Percentiles rank a stretch among this genome's conserved stretches.
These are phyloP conservation scores for Trinectes maculatus DNA, from an alignment of 2,113 vertebrate genomes.

Conservation along the genomic window DNA sequence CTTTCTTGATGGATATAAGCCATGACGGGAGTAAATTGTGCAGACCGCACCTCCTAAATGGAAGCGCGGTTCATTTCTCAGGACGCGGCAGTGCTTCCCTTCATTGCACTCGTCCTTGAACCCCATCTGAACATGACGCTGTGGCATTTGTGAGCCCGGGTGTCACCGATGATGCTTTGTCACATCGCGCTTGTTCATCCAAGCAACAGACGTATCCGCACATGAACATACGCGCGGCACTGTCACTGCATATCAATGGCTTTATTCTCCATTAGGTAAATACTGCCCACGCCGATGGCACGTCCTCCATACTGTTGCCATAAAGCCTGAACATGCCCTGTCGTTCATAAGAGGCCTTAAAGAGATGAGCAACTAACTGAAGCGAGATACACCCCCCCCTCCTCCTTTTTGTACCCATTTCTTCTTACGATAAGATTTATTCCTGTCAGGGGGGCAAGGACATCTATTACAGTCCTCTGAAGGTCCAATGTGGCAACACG, in stretches of 20 bases:
- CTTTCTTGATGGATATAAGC: constrained; percentile 52
- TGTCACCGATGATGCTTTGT: constrained; percentile 30
- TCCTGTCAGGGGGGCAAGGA: constrained; percentile 66
- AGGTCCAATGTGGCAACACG: constrained; percentile 53
- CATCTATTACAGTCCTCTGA: constrained; percentile 58
- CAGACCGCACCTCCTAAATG: constrained; percentile 39
- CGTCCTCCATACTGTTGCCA: constrained; percentile 16
- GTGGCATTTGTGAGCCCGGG: constrained; percentile 26
- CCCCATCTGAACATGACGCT: constrained; percentile 39
- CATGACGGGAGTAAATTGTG: constrained; percentile 53
- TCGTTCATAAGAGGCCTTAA: constrained; percentile 35
- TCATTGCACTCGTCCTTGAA: constrained; percentile 72
- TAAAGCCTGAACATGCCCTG: constrained; percentile 41
- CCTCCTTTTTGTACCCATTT: constrained; percentile 34
- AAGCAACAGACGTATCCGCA: background rate
- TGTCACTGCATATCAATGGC: background rate
- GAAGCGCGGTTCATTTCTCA: constrained; percentile 41
- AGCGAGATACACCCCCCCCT: constrained; percentile 8
- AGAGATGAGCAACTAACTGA: constrained; percentile 58
- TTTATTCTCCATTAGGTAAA: constrained; percentile 28
- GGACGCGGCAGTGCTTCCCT: constrained; percentile 31
- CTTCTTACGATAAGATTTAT: constrained; percentile 56
- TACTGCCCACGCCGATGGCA: background rate
- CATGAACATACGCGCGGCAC: constrained; percentile 4
- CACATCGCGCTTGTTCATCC: constrained; percentile 26